phyloP scores from a whole-genome alignment of 2,888 invertebrate species.

The Pharmacophagus antenor region DNA sequence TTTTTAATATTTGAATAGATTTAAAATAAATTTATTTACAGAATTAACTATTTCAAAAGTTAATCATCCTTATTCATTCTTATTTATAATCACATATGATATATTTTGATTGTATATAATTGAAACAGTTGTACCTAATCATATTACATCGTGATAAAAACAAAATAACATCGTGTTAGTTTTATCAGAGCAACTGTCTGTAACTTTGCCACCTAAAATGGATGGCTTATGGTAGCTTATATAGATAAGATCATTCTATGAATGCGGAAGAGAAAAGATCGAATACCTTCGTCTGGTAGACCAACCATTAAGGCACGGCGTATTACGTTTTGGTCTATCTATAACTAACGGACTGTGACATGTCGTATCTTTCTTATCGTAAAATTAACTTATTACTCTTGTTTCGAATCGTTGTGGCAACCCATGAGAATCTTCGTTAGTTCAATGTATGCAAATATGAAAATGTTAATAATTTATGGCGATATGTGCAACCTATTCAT shows the following conservation, averaged over 20 bases:
- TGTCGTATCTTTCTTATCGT: slow-evolving; percentile 4
- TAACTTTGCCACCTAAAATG: slow-evolving; percentile 28
- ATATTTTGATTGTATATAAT: no score
- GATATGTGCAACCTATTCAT: no score
- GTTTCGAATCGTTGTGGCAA: no score
- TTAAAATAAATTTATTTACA: not conserved
- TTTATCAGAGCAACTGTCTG: slow-evolving; percentile 3
- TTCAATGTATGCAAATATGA: no score
- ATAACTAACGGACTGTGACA: slow-evolving; percentile 8
- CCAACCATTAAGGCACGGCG: slow-evolving; percentile 13
- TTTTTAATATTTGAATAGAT: slow-evolving; percentile 1
- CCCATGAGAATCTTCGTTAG: no score
- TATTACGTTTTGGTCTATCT: slow-evolving; percentile 25
- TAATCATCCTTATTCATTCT: no score
- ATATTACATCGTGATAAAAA: not conserved
- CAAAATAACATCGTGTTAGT: slow-evolving; percentile 1
- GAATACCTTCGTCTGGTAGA: slow-evolving; percentile 25
- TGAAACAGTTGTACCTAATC: not conserved
- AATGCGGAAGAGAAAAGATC: slow-evolving; percentile 33
- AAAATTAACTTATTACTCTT: not conserved
- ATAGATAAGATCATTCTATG: slow-evolving; percentile 28
- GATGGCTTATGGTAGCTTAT: slow-evolving; percentile 27
- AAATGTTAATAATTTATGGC: no score
- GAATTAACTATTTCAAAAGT: no score
- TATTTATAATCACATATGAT: no score